Percentiles rank a stretch among this genome's conserved stretches.
phyloP scores from a whole-genome alignment of 2,888 invertebrate species.

The Gortyna flavago region DNA sequence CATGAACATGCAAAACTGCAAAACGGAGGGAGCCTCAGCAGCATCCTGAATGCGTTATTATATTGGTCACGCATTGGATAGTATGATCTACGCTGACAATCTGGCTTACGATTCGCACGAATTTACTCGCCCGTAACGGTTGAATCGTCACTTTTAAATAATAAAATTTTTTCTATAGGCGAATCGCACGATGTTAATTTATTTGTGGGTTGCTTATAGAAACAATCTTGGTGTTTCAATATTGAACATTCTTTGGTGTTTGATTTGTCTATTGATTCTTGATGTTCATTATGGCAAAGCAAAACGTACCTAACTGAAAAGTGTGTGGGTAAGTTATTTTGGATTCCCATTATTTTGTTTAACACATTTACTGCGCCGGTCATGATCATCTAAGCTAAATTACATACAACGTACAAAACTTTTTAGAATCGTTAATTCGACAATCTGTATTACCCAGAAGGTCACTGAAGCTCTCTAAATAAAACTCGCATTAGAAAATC shows the following conservation, averaged over 20 bases:
- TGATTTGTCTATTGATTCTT: not conserved
- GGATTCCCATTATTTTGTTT: not conserved
- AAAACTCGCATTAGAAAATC: constrained; percentile 26
- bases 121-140: no score
- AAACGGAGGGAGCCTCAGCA: no score
- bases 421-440: constrained; percentile 16
- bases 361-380: not conserved
- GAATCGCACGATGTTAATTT: no score
- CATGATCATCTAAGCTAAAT: constrained; percentile 10
- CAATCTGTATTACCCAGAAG: constrained; percentile 31
- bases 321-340: not conserved
- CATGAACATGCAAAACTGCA: no score
- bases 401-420: constrained; percentile 21
- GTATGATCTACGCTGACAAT: no score
- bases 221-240: not conserved
- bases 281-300: not conserved
- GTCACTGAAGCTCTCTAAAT: constrained; percentile 29
- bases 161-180: no score
- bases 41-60: no score
- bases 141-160: no score
- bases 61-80: no score
- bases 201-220: no score
- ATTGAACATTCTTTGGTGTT: not conserved
- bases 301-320: not conserved
- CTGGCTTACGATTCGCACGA: no score